Conservation (phyloP, 2,113 vertebrate genomes). For the Xenopus tropicalis region DNA sequence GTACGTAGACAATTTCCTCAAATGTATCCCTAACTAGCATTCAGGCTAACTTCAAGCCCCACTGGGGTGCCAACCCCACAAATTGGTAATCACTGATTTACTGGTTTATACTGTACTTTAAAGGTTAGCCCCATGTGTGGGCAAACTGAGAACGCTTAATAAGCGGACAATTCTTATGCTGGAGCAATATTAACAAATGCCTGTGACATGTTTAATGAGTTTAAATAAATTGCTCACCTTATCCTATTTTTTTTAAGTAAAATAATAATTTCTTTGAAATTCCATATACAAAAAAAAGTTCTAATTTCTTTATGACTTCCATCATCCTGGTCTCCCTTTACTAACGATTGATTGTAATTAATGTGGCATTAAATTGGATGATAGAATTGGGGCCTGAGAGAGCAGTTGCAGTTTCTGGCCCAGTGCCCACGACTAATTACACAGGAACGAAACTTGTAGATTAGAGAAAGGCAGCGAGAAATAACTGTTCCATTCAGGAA, state of each 20-base stretch:
- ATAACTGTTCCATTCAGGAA: slow-evolving; percentile 25
- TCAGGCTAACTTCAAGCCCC: no score
- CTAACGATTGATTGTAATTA: slow-evolving; percentile 45
- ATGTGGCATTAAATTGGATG: slow-evolving; percentile 46
- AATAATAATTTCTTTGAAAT: slow-evolving; percentile 36
- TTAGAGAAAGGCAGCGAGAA: slow-evolving; percentile 29
- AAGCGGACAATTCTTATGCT: not conserved
- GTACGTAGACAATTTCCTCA: no score
- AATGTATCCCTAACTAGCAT: no score
- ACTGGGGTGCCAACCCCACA: no score
- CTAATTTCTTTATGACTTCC: slow-evolving; percentile 24
- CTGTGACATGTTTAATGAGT: slow-evolving; percentile 1
- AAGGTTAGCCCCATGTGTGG: no score
- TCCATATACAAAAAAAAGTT: slow-evolving; percentile 19
- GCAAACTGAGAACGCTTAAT: no score
- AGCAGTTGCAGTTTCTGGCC: slow-evolving; percentile 37
- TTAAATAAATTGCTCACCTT: not conserved
- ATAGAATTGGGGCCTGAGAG: slow-evolving; percentile 40
- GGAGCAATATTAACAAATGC: slow-evolving; percentile 9
- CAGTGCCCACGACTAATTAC: slow-evolving; percentile 38
- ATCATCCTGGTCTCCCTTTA: slow-evolving; percentile 29
- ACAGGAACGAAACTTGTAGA: slow-evolving; percentile 38
- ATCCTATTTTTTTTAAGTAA: not conserved
- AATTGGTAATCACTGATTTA: no score
- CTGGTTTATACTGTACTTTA: no score